Conservation (phyloP, 1,140 invertebrate species). For the Ceratina australensis region DNA sequence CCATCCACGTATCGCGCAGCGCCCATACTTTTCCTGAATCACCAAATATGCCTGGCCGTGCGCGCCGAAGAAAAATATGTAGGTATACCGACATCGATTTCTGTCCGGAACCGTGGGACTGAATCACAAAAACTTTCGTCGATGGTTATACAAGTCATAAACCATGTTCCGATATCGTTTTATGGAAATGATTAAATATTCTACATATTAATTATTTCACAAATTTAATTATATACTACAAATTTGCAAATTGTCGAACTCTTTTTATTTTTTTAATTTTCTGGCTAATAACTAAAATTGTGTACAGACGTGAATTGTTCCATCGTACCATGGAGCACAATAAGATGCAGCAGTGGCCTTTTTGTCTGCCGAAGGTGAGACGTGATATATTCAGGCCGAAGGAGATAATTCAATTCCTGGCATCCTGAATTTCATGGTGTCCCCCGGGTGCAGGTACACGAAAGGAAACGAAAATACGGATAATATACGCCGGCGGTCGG, state of each 20-base stretch:
- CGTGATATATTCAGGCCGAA: conserved; percentile 5
- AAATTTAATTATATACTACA: no score
- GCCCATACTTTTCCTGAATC: conserved; percentile 54
- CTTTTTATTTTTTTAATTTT: no score
- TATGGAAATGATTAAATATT: no score
- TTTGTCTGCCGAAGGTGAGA: neutral
- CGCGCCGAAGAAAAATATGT: conserved; percentile 23
- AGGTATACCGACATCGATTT: conserved; percentile 24
- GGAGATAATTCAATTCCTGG: conserved; percentile 24
- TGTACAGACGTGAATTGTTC: neutral
- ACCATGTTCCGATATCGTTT: neutral
- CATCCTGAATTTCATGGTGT: conserved; percentile 6
- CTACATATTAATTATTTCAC: no score
- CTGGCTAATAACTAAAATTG: no score
- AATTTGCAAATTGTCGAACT: no score
- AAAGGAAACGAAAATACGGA: conserved; percentile 15
- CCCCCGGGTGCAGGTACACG: conserved; percentile 24
- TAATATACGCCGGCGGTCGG: conserved; percentile 13
- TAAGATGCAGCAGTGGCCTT: neutral
- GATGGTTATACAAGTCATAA: neutral
- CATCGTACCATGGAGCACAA: neutral
- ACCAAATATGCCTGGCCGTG: conserved; percentile 41
- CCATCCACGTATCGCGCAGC: conserved; percentile 35
- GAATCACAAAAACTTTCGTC: neutral
- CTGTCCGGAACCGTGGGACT: conserved; percentile 8